Evolutionary conservation across 23 tunicate species (phyloP), one percentile per base, ranked within the genome.

Genomic region (Corella eumyota): DNA sequence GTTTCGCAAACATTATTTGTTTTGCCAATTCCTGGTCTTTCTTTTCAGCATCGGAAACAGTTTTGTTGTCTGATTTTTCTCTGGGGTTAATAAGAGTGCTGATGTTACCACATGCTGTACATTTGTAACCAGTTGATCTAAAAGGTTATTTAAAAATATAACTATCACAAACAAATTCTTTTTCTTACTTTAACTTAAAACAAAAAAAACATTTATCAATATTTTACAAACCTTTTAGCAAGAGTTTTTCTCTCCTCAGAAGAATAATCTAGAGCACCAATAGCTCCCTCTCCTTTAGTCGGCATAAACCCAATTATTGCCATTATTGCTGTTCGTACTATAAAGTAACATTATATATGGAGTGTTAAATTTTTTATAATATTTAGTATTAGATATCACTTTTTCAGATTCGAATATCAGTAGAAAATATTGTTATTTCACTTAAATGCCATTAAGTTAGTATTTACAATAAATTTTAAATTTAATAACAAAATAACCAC

Each of bases 221-320:
- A 56, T 25, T 4, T 4, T 30, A 31, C 68, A 24, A 47, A 84
- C 64, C 73, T 78, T 85, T 57, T 72, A 0, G 99, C 95, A 57
- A 93, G 63, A 5, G 7, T 62, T 68, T 77, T 85, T 47, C 99
- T 73, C 50, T 93, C 99, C 55, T 93, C 90, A 9, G 86, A 35
- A 25, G 82, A 72, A 30, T 93, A 93, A 50, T 93, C 99, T 28
- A 84, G 48, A 50, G 83, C 86, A 34, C 99, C 99, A 45, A 93
- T 84, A 40, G 99, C 90, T 36, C 99, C 99, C 38, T 93, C 93
- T 36, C 94, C 94, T 58, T 85, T 79, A 1, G 99, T 78, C 17
- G 94, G 90, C 90, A 93, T 76, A 54, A 93, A 93, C 4, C 90
- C 99, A 59, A 93, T 93, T 9, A 93, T 74, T 30, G 99, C 99